A percentile compares a stretch with the other conserved stretches of the same genome.
Evolutionary conservation across 2,113 vertebrate genomes (phyloP).

Genomic region (Pangasianodon gigas): DNA sequence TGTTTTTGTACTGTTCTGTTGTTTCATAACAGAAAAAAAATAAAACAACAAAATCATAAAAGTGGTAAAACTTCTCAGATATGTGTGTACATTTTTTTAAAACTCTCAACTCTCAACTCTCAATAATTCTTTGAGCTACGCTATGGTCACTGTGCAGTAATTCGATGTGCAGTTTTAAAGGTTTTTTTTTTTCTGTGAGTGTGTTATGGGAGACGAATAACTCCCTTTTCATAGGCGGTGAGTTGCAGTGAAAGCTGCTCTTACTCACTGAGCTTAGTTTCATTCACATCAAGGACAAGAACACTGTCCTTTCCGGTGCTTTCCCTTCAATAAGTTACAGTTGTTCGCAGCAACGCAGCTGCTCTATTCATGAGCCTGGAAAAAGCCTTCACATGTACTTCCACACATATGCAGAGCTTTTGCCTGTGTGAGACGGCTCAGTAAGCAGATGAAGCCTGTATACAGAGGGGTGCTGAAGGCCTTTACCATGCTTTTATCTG

Average conservation of each 20-base stretch:
- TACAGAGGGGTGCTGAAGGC: slow-evolving; percentile 28
- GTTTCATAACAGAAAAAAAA: not conserved
- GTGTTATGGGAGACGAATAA: not conserved
- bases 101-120: not conserved
- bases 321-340: slow-evolving; percentile 50
- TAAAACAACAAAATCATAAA: not conserved
- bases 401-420: slow-evolving; percentile 26
- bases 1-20: not conserved
- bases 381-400: slow-evolving; percentile 27
- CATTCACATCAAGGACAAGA: slow-evolving; percentile 44
- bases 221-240: not conserved
- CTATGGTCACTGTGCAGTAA: not conserved
- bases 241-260: slow-evolving; percentile 13
- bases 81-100: not conserved
- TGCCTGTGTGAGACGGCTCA: slow-evolving; percentile 1
- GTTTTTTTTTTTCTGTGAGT: not conserved
- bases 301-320: slow-evolving; percentile 52
- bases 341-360: slow-evolving; percentile 42
- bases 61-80: not conserved
- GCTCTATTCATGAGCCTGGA: slow-evolving; percentile 46
- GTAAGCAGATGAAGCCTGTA: slow-evolving; percentile 28
- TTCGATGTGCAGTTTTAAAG: not conserved
- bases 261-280: slow-evolving; percentile 32
- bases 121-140: not conserved
- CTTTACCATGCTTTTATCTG: slow-evolving; percentile 42